These are phyloP conservation scores for Clupea harengus DNA, from an alignment of 2,113 vertebrate genomes.

Conservation along the genomic window DNA sequence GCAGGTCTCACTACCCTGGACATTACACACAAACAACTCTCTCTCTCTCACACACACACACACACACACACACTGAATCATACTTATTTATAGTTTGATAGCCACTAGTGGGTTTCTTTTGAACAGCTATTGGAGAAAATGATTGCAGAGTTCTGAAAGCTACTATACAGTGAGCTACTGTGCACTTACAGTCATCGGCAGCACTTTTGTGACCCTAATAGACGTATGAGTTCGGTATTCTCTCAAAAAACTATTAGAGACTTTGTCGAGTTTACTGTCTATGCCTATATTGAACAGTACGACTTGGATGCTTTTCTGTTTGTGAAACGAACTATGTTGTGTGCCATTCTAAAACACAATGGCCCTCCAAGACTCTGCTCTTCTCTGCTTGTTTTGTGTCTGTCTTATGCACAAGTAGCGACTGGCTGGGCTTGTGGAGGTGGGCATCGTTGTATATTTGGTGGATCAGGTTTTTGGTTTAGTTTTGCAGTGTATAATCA, in stretches of 20 bases:
- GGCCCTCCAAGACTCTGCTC: neutral
- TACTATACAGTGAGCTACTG: neutral
- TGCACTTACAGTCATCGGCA: neutral
- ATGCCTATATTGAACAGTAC: neutral
- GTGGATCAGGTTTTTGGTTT: neutral
- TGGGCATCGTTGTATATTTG: neutral
- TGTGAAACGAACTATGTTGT: neutral
- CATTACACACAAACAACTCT: neutral
- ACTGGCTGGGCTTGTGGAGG: neutral
- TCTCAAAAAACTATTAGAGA: neutral
- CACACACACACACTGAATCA: constrained; percentile 6
- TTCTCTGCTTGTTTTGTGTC: neutral
- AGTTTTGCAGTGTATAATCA: neutral
- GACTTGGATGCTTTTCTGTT: neutral
- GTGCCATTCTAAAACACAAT: neutral
- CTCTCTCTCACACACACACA: neutral
- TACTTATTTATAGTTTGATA: neutral
- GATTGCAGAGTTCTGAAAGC: neutral
- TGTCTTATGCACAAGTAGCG: neutral
- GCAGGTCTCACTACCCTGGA: neutral
- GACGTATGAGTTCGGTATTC: neutral
- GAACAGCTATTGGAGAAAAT: neutral
- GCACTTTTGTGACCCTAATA: neutral
- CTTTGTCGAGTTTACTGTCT: no score
- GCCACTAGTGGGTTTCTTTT: neutral